Base-by-base conservation (phyloP, 2,888 invertebrate genomes). In the Quadroppia sp. region DNA sequence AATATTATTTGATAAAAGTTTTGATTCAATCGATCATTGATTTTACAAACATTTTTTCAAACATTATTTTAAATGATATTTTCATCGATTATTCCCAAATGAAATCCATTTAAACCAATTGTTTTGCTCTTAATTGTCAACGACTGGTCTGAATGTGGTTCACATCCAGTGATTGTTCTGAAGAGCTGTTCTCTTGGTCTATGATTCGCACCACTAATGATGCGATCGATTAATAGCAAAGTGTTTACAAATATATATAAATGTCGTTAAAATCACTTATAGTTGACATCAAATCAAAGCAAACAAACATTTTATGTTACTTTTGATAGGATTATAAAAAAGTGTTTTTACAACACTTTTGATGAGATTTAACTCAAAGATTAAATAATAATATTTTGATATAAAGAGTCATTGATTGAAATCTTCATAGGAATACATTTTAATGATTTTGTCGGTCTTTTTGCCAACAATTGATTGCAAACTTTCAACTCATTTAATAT, bases 141-240 rank as follows among this genome's bases (percentile, higher is more conserved):
- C 36, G 11, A 45, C 17, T 11, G 2, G 6, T 45, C 15, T 45
- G 45, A 28, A 56, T 56, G 11, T 23, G 30, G 1, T 2, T 13
- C 15, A 56, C 15, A 56, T 28, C 28, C 6, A 56, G 56, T 56
- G 15, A 28, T 30, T 30, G 20, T 36, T 40, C 15, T 45, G 59
- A 69, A 69, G 69, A 69, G 69, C 42, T 69, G 45, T 69, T 69
- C 69, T 69, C 69, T 69, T 69, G 23, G 69, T 64, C 61, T 13
- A 32, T 36, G 61, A 69, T 69, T 15, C 45, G 69, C 69, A 13
- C 28, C n/a, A 69, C 45, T 25, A 28, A 69, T 45, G 25, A 69
- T 45, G 45, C 69, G 45, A 28, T 45, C 42, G 45, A 69, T 69
- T 2, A 28, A 11, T 36, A 11, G 36, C 36, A 36, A 7, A 7